A percentile compares a stretch with the other conserved stretches of the same genome.
Evolutionary conservation across 2,797 vertebrate species (phyloP).

Genomic region (Tokudaia muenninki): DNA sequence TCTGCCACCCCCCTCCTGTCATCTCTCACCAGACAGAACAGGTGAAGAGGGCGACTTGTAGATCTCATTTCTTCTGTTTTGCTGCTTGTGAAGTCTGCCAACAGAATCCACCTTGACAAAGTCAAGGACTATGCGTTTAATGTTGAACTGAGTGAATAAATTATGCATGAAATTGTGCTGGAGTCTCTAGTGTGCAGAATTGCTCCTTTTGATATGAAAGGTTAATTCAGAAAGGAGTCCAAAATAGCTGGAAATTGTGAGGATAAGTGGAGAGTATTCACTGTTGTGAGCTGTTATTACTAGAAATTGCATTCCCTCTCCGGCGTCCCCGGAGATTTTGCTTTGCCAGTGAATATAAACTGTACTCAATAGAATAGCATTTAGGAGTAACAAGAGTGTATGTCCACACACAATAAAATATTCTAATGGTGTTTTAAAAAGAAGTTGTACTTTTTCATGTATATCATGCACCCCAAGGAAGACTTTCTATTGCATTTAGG

Average conservation of each 20-base stretch:
- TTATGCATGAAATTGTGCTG: conserved; percentile 94
- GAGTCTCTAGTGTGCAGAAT: conserved; percentile 93
- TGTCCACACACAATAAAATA: conserved; percentile 90
- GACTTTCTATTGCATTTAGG: conserved; percentile 87
- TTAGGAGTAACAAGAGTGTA: conserved; percentile 90
- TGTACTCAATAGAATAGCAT: conserved; percentile 89
- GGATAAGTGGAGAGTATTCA: conserved; percentile 92
- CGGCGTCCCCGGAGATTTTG: conserved; percentile 88
- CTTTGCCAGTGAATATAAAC: conserved; percentile 91
- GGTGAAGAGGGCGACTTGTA: conserved; percentile 90
- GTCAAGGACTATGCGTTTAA: conserved; percentile 93
- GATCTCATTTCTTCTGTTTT: conserved; percentile 90
- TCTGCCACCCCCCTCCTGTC: conserved; percentile 39
- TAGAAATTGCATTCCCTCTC: conserved; percentile 92
- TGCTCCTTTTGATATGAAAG: conserved; percentile 94
- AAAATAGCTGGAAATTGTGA: conserved; percentile 92
- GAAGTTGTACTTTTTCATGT: conserved; percentile 87
- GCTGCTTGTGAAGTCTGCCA: conserved; percentile 92
- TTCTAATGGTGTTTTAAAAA: conserved; percentile 89
- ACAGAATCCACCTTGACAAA: conserved; percentile 93
- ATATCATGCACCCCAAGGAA: conserved; percentile 86
- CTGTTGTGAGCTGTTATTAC: conserved; percentile 93
- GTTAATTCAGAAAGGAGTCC: conserved; percentile 94
- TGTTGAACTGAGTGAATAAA: conserved; percentile 93
- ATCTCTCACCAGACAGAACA: conserved; percentile 87